A percentile compares a stretch with the other conserved stretches of the same genome.
Conservation (phyloP, 2,888 invertebrate genomes). For the Camptogramma bilineatum region DNA sequence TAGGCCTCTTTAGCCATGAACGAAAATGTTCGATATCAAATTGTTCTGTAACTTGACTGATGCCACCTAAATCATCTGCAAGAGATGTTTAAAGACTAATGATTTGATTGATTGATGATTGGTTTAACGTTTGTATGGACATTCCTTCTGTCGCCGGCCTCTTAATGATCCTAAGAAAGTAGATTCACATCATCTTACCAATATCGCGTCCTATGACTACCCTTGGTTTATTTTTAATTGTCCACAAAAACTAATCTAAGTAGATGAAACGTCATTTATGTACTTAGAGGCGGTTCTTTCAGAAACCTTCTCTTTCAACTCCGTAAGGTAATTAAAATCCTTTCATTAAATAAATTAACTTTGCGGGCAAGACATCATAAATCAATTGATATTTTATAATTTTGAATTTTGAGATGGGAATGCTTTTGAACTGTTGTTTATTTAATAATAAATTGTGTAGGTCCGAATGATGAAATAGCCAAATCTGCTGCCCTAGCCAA, state of each 20-base stretch:
- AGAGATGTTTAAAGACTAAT: too few relatives aligned
- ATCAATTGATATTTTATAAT: constrained; percentile 24
- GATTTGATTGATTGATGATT: too few relatives aligned
- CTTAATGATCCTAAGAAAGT: too few relatives aligned
- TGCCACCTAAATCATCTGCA: too few relatives aligned
- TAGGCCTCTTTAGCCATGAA: too few relatives aligned
- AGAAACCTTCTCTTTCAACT: constrained; percentile 10
- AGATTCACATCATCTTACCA: too few relatives aligned
- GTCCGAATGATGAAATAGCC: too few relatives aligned
- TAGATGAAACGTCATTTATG: background rate
- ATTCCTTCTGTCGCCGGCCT: too few relatives aligned
- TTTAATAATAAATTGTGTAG: background rate
- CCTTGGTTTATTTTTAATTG: background rate
- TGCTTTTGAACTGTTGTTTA: background rate
- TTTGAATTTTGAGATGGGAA: background rate
- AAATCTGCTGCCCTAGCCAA: too few relatives aligned
- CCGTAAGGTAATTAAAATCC: constrained; percentile 37
- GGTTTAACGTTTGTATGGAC: too few relatives aligned
- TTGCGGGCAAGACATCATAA: constrained; percentile 32
- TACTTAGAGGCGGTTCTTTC: background rate
- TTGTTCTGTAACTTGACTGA: too few relatives aligned
- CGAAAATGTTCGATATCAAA: too few relatives aligned
- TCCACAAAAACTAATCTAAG: background rate
- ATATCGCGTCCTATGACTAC: background rate
- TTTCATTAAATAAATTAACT: constrained; percentile 38